Evolutionary conservation across 2,888 invertebrate genomes (phyloP), one percentile per base, ranked within the genome.

Genomic region (Idaea dimidiata): DNA sequence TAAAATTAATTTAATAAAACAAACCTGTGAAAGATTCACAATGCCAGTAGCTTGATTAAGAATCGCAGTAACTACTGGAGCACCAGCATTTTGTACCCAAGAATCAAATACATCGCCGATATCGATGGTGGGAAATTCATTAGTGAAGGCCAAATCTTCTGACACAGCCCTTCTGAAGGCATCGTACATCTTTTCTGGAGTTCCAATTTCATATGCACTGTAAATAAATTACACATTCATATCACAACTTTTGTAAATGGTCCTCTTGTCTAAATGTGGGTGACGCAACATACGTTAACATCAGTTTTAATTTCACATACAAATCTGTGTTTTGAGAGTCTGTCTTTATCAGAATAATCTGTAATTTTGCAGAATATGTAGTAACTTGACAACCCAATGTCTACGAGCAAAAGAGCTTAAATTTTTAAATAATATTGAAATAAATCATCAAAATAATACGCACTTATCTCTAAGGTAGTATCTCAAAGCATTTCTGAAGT

Each of bases 61-160:
- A 10, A 77, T 68, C 0, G 94, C 94, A 5, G 84, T 89, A 0
- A 95, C 71, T 0, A 95, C 88, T 0, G 95, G 95, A 53, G 93
- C 93, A 0, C 95, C 95, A 56, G 91, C 84, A 67, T 94, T 93
- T 60, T 93, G 91, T 0, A 95, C 93, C 95, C 95, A 96, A 18
- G 89, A 92, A 64, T 93, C 91, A 74, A 95, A 93, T 0, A 95
- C 84, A 3, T 66, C 71, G 31, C 89, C 84, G 8, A 91, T 72
- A n/a, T 88, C 85, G 0, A 86, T 73, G 24, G 68, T 65, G 0
- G 80, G 77, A 67, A 76, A 90, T 1, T 73, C 73, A 7, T 69
- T 69, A 1, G 64, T 66, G 58, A 83, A 89, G 0, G 74, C 69
- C 4, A 81, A 66, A 65, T 91, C 91, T 64, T 86, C 84, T 8